Evolutionary conservation across 2,113 vertebrate species (phyloP), one percentile per base, ranked within the genome.

Genomic region (Platanista minor): DNA sequence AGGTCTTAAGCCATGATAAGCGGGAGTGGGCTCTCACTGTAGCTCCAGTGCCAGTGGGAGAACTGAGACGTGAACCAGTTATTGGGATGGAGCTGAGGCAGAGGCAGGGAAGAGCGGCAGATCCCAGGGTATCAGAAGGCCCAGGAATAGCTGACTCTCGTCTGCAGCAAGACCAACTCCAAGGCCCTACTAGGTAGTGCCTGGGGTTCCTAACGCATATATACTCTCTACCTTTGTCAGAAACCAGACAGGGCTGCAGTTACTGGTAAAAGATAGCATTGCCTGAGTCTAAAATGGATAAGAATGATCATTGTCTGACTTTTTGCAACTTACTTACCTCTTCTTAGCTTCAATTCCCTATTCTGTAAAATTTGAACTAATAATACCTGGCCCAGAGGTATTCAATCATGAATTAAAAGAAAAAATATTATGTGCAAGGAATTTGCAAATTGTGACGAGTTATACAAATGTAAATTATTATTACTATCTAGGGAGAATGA

Each of bases 381-480:
- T 59, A 88, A 88, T 49, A 91, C 7, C 33, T 92, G 49, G 4
- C 13, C 71, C 61, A 66, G 10, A 90, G 74, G 17, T 82, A 90
- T 66, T 90, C 80, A 13, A 59, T 94, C 64, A 92, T 43, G 25
- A 75, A 69, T 89, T 94, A 62, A 91, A 90, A 71, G n/a, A 71
- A 94, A 90, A 89, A 85, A 71, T 33, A 62, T 92, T 83, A 61
- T 94, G 64, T 81, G 54, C 39, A 88, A 96, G 64, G 31, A 96
- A 85, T 97, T 82, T 94, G 33, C 39, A 92, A 87, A 95, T 43
- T 94, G 49, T 92, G 49, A 85, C 4, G 54, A 95, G 64, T 87
- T 87, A 81, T 49, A 88, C 81, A 94, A 95, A 57, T 72, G 52
- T 87, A 97, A 97, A 96, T 94, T 87, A 94, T 82, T 95, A 62